Base-by-base conservation (phyloP, 2,888 invertebrate genomes). In the Drosophila helvetica region DNA sequence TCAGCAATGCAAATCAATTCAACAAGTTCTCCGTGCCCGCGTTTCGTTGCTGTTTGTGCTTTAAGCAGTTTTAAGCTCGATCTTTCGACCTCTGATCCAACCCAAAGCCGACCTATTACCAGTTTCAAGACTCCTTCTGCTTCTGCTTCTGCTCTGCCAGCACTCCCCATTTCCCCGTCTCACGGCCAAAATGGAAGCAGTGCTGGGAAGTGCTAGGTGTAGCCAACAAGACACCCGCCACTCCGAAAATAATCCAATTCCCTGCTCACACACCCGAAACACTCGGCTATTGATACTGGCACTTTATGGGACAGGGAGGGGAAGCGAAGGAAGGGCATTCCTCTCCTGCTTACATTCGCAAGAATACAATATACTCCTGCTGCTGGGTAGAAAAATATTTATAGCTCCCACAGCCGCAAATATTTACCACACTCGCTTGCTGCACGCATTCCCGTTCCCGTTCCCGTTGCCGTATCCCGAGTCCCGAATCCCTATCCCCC, bases 391-490 rank as follows among this genome's bases (percentile, higher is more conserved):
- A 78, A 80, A 73, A 78, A 78, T 78, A 80, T 80, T 80, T 80
- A 80, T 80, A 62, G 80, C 78, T 77, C 70, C 77, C 77, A 71
- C 56, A 73, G 78, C 80, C 80, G 56, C 80, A 80, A 80, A 78
- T 80, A 80, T 80, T 80, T 78, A 73, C 80, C 80, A 71, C 80
- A 80, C 70, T 74, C 63, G 64, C 67, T 59, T 47, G 48, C 47
- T 46, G 27, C 43, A 45, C 50, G 46, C 46, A 9, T 43, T 50
- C 30, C 25, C 30, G 18, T 18, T 47, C 48, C 3, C 18, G 9
- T 30, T 48, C 33, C 48, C 43, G 22, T 25, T 46, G 47, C 19
- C 10, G 33, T 33, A 0, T 5, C 27, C 27, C 30, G 22, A 22
- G 5, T 22, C 4, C 22, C 22, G 22, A 46, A 17, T n/a, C 43